phyloP scores from a whole-genome alignment of 1,140 invertebrate genomes.

The Phortica variegata region DNA sequence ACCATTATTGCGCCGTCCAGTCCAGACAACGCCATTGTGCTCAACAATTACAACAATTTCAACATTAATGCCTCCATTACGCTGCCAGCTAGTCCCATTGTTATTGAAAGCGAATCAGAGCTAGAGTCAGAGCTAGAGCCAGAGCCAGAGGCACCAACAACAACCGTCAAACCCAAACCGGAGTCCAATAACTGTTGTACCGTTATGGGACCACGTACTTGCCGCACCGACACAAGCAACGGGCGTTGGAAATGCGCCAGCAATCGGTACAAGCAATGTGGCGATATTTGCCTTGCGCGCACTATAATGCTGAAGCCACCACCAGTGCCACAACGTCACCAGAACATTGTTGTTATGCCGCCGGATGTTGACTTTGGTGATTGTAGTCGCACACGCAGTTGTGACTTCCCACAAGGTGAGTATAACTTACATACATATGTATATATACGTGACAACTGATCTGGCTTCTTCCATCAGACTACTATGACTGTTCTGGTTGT shows the following conservation, averaged over 20 bases:
- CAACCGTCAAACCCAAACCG: neutral
- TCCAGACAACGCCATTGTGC: slow-evolving; percentile 10
- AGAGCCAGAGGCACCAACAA: neutral
- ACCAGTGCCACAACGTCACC: slow-evolving; percentile 14
- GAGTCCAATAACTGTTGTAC: slow-evolving; percentile 21
- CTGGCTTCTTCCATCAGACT: slow-evolving; percentile 9
- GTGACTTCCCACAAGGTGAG: slow-evolving; percentile 6
- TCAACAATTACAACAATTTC: slow-evolving; percentile 33
- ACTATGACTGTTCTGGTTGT: slow-evolving; percentile 43
- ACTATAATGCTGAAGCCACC: slow-evolving; percentile 25
- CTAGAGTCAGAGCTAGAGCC: slow-evolving; percentile 18
- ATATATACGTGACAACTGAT: no score
- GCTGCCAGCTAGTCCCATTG: slow-evolving; percentile 4
- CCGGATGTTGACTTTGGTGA: slow-evolving; percentile 14
- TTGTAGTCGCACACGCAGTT: slow-evolving; percentile 17
- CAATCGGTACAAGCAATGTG: slow-evolving; percentile 23
- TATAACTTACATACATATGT: neutral
- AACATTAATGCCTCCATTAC: slow-evolving; percentile 31
- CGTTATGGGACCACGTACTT: slow-evolving; percentile 34
- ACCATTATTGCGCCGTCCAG: slow-evolving; percentile 9
- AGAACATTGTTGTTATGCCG: slow-evolving; percentile 28
- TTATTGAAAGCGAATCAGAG: slow-evolving; percentile 10
- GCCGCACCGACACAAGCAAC: slow-evolving; percentile 5
- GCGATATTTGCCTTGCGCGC: slow-evolving; percentile 26
- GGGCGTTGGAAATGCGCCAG: slow-evolving; percentile 33